Evolutionary conservation across 2,113 vertebrate species (phyloP), one percentile per base, ranked within the genome.

Genomic region (Aldabrachelys gigantea): DNA sequence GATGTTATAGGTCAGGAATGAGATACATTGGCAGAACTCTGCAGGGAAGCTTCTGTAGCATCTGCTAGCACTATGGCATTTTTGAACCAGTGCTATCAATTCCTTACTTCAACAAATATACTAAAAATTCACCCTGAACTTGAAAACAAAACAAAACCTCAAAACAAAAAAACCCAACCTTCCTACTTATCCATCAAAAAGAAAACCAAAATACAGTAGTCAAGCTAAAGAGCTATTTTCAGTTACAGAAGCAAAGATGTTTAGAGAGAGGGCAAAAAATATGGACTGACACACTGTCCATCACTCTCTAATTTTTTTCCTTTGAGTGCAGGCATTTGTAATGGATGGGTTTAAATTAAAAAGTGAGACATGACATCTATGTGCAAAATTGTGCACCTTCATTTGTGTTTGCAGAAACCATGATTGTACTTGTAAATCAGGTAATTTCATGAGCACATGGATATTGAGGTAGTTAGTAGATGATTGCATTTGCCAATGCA

Each of bases 1-100:
- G 29, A 5, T 91, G 6, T 95, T 92, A 83, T 2, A 92, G 87
- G 88, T 89, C 88, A 89, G 25, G 65, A 85, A 49, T 82, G 56
- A 93, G 92, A 96, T 38, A 8, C 27, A 52, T 80, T 94, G 5
- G 3, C 56, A 88, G 47, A 91, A 24, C 85, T 94, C 87, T 83
- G 79, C 65, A 76, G 84, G 88, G 85, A 93, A 89, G 29, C 59
- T 79, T 69, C 29, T 90, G 53, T 80, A 94, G 79, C 91, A 90
- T 89, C 86, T 96, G 65, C 57, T 93, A 65, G 41, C 88, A 44
- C 31, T 56, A 29, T 91, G 65, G 41, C 84, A 95, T 95, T 85
- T 93, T 93, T 93, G 44, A 91, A 89, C 53, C 4, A 79, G 25
- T 57, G 5, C 24, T 93, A 50, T 89, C 53, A 80, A 13, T 89